phyloP scores from a whole-genome alignment of 37 sponge, comb jelly and placozoan genomes.

The Amphimedon queenslandica region DNA sequence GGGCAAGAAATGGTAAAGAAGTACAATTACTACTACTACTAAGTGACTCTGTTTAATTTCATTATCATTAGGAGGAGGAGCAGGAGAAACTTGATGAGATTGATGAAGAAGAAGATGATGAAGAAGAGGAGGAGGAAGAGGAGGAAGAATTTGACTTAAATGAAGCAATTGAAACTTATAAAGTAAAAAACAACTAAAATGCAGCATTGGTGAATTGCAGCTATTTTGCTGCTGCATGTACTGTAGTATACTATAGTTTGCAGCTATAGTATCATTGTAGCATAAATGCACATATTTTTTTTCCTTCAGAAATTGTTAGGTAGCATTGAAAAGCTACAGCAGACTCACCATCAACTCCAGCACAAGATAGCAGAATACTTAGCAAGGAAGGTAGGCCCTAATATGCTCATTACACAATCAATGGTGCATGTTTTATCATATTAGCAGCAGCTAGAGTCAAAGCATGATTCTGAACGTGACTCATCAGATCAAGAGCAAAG shows the following conservation, averaged over 20 bases:
- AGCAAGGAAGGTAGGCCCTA: conserved; percentile 74
- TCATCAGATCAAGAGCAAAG: conserved; percentile 90
- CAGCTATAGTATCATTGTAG: not conserved
- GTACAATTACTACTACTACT: not conserved
- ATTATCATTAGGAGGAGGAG: too few species aligned
- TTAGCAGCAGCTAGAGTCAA: conserved; percentile 64
- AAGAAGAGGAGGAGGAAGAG: conserved; percentile 43
- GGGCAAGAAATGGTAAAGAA: not conserved
- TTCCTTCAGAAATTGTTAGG: conserved; percentile 32
- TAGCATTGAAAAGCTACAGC: conserved; percentile 58
- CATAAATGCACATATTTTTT: not conserved
- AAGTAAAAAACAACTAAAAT: not conserved
- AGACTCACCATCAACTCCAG: conserved; percentile 56
- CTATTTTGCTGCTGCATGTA: not conserved
- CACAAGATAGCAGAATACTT: conserved; percentile 90
- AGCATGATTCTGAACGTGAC: conserved; percentile 70
- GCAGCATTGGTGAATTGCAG: too few species aligned
- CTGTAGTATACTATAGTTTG: not conserved
- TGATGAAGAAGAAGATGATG: conserved; percentile 16
- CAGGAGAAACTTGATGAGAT: conserved; percentile 1
- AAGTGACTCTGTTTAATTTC: conserved; percentile 1
- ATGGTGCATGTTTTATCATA: not conserved
- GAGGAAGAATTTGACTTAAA: conserved; percentile 34
- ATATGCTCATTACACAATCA: too few species aligned
- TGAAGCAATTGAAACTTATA: conserved; percentile 7